Conservation (phyloP, 2,113 vertebrate genomes). For the Chamaea fasciata region DNA sequence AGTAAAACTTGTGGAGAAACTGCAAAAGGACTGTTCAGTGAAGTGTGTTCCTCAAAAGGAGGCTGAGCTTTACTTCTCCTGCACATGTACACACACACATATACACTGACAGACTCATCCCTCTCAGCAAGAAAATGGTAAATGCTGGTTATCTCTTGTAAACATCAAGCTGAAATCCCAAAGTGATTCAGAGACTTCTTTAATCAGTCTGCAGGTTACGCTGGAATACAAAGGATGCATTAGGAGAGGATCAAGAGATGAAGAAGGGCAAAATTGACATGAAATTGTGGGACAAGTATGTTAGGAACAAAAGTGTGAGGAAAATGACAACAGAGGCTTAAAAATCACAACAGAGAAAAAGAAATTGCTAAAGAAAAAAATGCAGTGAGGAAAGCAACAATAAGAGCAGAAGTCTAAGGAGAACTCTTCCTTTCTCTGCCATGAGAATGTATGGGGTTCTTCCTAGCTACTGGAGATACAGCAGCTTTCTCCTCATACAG, state of each 20-base stretch:
- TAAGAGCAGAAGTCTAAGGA: not conserved
- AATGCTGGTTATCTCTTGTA: not conserved
- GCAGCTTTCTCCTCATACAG: not conserved
- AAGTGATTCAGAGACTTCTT: not conserved
- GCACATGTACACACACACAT: not conserved
- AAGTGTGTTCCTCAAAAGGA: not conserved
- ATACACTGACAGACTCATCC: not conserved
- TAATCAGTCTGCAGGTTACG: not conserved
- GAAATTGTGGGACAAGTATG: not conserved
- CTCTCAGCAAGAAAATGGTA: not conserved
- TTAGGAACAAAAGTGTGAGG: not conserved
- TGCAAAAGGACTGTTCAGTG: not conserved
- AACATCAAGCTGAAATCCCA: conserved; percentile 7
- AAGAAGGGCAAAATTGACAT: not conserved
- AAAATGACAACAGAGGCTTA: not conserved
- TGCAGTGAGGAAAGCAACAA: not conserved
- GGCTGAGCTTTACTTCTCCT: not conserved
- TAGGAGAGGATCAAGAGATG: not conserved
- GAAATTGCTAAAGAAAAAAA: not conserved
- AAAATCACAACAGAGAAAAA: not conserved
- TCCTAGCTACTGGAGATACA: not conserved
- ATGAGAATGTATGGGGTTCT: not conserved
- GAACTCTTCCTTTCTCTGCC: not conserved
- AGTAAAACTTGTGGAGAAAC: not conserved
- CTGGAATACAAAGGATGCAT: not conserved